Evolutionary conservation across 1,140 invertebrate genomes (phyloP).

Genomic region (Antheraea mylitta): DNA sequence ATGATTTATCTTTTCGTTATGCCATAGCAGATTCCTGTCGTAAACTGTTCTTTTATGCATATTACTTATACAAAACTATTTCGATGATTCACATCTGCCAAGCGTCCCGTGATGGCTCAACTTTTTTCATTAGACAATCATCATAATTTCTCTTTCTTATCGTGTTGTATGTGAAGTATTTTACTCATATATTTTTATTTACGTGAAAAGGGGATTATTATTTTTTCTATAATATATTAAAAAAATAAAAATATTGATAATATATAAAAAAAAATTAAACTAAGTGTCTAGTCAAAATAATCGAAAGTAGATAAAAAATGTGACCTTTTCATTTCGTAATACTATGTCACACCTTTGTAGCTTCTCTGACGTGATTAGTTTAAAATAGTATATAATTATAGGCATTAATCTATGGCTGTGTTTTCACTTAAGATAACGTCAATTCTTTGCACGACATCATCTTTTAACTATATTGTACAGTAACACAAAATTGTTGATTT

Average conservation of each 20-base stretch:
- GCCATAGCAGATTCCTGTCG: no score
- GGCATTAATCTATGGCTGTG: slow-evolving; percentile 73
- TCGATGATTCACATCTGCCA: no score
- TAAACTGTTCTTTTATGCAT: no score
- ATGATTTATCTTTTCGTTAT: no score
- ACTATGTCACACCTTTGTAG: slow-evolving; percentile 17
- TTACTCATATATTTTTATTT: slow-evolving; percentile 29
- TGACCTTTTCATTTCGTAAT: not conserved
- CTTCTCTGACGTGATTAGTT: slow-evolving; percentile 37
- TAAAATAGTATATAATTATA: slow-evolving; percentile 33
- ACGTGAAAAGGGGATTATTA: slow-evolving; percentile 33
- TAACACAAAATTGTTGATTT: slow-evolving; percentile 52
- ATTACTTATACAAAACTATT: no score
- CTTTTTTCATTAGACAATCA: not conserved
- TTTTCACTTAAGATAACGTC: slow-evolving; percentile 70
- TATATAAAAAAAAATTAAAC: not conserved
- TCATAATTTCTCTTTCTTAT: slow-evolving; percentile 15
- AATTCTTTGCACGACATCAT: slow-evolving; percentile 73
- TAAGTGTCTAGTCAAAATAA: not conserved
- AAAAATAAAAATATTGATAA: slow-evolving; percentile 11
- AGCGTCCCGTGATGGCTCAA: no score
- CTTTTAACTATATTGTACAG: slow-evolving; percentile 65
- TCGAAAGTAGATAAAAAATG: not conserved
- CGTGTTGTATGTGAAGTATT: slow-evolving; percentile 5
- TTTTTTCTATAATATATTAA: slow-evolving; percentile 52